Base-by-base conservation (phyloP, 2,113 vertebrate species). In the Phoxinus phoxinus region DNA sequence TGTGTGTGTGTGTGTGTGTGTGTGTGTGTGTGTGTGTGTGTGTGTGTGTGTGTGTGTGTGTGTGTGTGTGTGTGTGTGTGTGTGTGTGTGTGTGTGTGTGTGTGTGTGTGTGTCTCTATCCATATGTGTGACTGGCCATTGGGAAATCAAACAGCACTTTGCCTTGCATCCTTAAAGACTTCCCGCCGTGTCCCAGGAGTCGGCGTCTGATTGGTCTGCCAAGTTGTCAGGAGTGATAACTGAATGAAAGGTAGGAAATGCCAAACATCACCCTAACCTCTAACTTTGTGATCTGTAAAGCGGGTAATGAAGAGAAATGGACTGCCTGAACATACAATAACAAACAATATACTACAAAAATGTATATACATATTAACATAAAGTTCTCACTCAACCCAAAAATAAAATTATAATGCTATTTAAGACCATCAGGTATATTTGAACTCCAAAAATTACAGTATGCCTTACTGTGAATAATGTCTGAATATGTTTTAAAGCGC, bases 111-210 rank as follows among this genome's bases (percentile, higher is more conserved):
- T 84, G 61, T 88, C 27, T 86, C 46, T 83, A 65, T 80, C 80
- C 71, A 87, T 69, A 74, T 85, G 58, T 72, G 85, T 69, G 81
- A 80, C 32, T 81, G 87, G 93, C 95, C 93, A 94, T 92, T 94
- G 95, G 94, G 94, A 95, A 95, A 95, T 95, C 94, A 95, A 93
- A 92, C 92, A 93, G 91, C 93, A 94, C 93, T 95, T 95, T 94
- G 94, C 95, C 94, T 94, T 94, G 94, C 94, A 95, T 95, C 94
- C 93, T 94, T 95, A 94, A 94, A 94, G 93, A 94, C 92, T 91
- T 95, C 94, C 95, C 93, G 95, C 91, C 89, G 84, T 46, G 92
- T 94, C 95, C 94, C 94, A 81, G 71, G 94, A 93, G 95, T 94
- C 87, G 59, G 23, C 19, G 90, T 86, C 93, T 94, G 94, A 95